Evolutionary conservation across 2,113 vertebrate species (phyloP).

Genomic region (Cephalopterus ornatus): DNA sequence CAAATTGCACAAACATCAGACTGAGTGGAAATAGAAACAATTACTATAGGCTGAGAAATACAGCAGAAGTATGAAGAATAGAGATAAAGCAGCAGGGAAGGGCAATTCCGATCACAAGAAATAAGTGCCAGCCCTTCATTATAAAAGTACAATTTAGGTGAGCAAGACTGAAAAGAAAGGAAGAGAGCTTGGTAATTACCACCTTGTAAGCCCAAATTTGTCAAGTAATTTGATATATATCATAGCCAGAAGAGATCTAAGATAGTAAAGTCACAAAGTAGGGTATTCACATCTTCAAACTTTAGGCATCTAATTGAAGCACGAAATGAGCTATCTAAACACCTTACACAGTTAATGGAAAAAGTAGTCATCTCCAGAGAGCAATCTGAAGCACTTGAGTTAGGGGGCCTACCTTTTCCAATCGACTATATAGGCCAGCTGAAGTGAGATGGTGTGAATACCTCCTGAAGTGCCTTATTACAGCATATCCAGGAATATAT

Average conservation of each 20-base stretch:
- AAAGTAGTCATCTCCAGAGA: not conserved
- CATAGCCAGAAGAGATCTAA: not conserved
- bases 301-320: not conserved
- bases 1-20: not conserved
- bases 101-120: not conserved
- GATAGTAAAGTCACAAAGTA: not conserved
- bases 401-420: not conserved
- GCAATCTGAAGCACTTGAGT: not conserved
- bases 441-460: not conserved
- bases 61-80: not conserved
- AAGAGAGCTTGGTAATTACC: not conserved
- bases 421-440: not conserved
- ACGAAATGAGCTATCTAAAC: not conserved
- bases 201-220: not conserved
- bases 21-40: not conserved
- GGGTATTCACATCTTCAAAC: not conserved
- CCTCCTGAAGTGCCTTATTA: not conserved
- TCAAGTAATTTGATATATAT: not conserved
- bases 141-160: not conserved
- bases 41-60: not conserved
- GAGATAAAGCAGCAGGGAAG: not conserved
- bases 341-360: not conserved
- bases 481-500: not conserved
- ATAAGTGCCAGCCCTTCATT: not conserved
- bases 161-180: not conserved